Evolutionary conservation across 2,797 vertebrate genomes (phyloP).

Genomic region (Cirrhinus mrigala): DNA sequence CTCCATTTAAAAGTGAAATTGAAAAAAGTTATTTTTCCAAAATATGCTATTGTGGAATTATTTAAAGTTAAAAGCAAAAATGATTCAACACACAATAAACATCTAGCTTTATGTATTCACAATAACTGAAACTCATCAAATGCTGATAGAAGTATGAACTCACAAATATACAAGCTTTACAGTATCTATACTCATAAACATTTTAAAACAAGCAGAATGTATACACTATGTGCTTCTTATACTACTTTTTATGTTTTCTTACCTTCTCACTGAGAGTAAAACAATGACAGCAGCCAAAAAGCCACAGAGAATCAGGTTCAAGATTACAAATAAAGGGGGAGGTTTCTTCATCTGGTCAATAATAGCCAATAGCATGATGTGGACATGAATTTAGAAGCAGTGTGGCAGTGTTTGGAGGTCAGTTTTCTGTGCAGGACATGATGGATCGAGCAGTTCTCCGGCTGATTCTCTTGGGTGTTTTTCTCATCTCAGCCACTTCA

Average conservation of each 20-base stretch:
- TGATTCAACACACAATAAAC: neutral
- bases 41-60: neutral
- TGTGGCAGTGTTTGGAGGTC: conserved; percentile 12
- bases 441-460: conserved; percentile 65
- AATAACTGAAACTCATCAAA: neutral
- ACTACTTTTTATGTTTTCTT: neutral
- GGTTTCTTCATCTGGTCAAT: neutral
- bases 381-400: conserved; percentile 59
- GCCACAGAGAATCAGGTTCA: neutral
- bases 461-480: conserved; percentile 64
- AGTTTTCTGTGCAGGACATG: conserved; percentile 40
- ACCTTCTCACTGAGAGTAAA: neutral
- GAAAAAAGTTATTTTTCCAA: neutral
- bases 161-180: neutral
- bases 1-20: neutral
- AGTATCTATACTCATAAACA: neutral
- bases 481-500: conserved; percentile 64
- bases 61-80: neutral
- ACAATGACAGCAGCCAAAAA: neutral
- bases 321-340: conserved; percentile 27
- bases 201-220: neutral
- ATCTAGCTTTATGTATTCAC: neutral
- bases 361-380: conserved; percentile 31
- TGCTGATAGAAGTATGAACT: neutral
- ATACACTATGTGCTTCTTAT: neutral